These are phyloP conservation scores for Sarcophaga variegata DNA, from an alignment of 2,888 invertebrate species.

Conservation along the genomic window DNA sequence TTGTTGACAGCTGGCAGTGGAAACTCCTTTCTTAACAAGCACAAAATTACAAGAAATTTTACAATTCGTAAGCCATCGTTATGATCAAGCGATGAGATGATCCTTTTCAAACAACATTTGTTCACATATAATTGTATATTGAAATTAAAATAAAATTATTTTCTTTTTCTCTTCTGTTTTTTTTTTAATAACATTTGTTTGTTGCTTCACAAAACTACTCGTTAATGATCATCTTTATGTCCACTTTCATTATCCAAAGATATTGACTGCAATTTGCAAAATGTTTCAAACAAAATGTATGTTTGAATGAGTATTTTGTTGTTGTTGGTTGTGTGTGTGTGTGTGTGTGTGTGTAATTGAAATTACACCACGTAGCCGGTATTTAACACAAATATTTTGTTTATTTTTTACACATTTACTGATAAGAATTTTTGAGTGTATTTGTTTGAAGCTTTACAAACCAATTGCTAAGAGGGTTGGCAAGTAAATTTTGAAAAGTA, in stretches of 20 bases:
- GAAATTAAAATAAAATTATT: slow-evolving; percentile 20
- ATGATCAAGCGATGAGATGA: background rate
- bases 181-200: slow-evolving; percentile 43
- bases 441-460: background rate
- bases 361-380: slow-evolving; percentile 39
- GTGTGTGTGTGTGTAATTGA: slow-evolving; percentile 7
- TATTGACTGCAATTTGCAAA: slow-evolving; percentile 34
- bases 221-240: slow-evolving; percentile 43
- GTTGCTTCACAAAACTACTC: slow-evolving; percentile 1
- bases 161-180: too few species aligned
- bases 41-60: slow-evolving; percentile 61
- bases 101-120: slow-evolving; percentile 23
- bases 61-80: background rate
- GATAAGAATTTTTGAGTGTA: background rate
- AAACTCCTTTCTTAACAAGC: slow-evolving; percentile 64
- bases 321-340: too few species aligned
- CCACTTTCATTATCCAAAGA: background rate
- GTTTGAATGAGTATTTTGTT: too few species aligned
- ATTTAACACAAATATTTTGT: slow-evolving; percentile 18
- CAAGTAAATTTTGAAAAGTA: too few species aligned
- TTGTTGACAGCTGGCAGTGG: slow-evolving; percentile 64
- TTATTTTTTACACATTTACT: slow-evolving; percentile 7
- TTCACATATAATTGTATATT: slow-evolving; percentile 29
- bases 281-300: slow-evolving; percentile 11
- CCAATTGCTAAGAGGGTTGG: too few species aligned